These are phyloP conservation scores for Sialis lutaria DNA, from an alignment of 2,888 invertebrate species.

Conservation along the genomic window DNA sequence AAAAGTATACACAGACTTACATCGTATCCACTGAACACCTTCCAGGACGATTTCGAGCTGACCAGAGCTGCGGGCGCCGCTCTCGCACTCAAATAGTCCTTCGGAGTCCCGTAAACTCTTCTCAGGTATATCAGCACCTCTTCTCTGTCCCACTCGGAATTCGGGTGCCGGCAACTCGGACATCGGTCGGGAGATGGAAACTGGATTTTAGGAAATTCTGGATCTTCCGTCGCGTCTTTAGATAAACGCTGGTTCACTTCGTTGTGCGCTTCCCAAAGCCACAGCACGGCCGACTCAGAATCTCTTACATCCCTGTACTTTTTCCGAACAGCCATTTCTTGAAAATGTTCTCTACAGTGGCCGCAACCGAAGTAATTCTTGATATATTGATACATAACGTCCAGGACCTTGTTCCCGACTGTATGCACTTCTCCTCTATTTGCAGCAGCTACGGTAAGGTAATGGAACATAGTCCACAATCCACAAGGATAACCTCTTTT, in stretches of 20 bases:
- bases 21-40: constrained; percentile 26
- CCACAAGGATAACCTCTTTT: constrained; percentile 86
- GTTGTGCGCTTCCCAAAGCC: constrained; percentile 92
- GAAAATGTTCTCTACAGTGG: constrained; percentile 80
- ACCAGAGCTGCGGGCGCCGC: too few species aligned
- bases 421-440: constrained; percentile 13
- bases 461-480: constrained; percentile 89
- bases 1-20: constrained; percentile 60
- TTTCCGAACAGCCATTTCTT: constrained; percentile 59
- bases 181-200: constrained; percentile 63
- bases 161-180: constrained; percentile 39
- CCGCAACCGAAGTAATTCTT: constrained; percentile 86
- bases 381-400: constrained; percentile 75
- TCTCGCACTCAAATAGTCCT: too few species aligned
- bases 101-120: constrained; percentile 30
- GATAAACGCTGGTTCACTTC: constrained; percentile 76
- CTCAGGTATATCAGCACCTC: constrained; percentile 46
- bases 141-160: constrained; percentile 20
- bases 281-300: constrained; percentile 63
- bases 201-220: constrained; percentile 71
- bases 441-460: constrained; percentile 64
- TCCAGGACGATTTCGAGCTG: constrained; percentile 11
- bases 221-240: constrained; percentile 81
- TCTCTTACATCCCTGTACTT: constrained; percentile 50
- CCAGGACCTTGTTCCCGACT: constrained; percentile 44